Conservation (phyloP, 1,140 invertebrate species). For the Kradibia gibbosae region DNA sequence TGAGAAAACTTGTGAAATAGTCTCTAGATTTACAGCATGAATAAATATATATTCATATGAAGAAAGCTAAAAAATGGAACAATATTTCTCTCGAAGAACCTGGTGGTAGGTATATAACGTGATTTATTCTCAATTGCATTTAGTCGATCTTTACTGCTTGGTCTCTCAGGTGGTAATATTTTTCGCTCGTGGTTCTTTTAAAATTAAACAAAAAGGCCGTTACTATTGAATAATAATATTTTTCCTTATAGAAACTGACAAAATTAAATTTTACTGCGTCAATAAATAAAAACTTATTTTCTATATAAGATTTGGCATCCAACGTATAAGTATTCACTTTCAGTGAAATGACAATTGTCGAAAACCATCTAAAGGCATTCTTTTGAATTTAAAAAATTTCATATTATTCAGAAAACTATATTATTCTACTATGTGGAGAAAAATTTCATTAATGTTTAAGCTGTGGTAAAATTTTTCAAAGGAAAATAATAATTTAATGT, state of each 20-base stretch:
- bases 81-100: neutral
- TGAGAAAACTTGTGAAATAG: neutral
- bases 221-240: neutral
- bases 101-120: neutral
- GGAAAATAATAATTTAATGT: neutral
- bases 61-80: constrained; percentile 11
- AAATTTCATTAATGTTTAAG: neutral
- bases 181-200: neutral
- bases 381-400: no score
- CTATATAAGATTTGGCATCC: no score
- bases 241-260: neutral
- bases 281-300: no score
- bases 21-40: neutral
- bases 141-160: constrained; percentile 20
- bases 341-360: no score
- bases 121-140: constrained; percentile 13
- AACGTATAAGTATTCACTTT: no score
- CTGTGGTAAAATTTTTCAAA: neutral
- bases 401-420: no score
- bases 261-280: neutral
- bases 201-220: neutral
- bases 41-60: neutral
- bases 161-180: neutral
- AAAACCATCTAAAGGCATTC: no score
- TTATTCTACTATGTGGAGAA: no score